Percentiles rank a stretch among this genome's conserved stretches.
Evolutionary conservation across 2,113 vertebrate species (phyloP).

Genomic region (human): GRCh38 chr3:31000001-31000500

Average conservation of each 20-base stretch:
- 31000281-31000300: background rate
- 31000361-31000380: background rate
- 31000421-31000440: background rate
- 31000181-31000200: background rate
- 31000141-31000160: background rate
- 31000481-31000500: background rate
- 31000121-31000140: background rate
- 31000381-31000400: background rate
- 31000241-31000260: background rate
- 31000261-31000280: background rate
- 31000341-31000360: background rate
- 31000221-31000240: background rate
- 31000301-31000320: rapidly evolving
- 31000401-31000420: background rate
- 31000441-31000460: background rate
- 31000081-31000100: background rate
- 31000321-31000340: background rate
- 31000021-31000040: background rate
- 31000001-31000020: background rate
- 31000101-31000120: background rate
- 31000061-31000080: background rate
- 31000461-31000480: background rate
- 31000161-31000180: background rate
- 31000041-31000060: too few species aligned
- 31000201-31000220: background rate